Evolutionary conservation across 2,888 invertebrate species (phyloP).

Genomic region (Dioctria rufipes): DNA sequence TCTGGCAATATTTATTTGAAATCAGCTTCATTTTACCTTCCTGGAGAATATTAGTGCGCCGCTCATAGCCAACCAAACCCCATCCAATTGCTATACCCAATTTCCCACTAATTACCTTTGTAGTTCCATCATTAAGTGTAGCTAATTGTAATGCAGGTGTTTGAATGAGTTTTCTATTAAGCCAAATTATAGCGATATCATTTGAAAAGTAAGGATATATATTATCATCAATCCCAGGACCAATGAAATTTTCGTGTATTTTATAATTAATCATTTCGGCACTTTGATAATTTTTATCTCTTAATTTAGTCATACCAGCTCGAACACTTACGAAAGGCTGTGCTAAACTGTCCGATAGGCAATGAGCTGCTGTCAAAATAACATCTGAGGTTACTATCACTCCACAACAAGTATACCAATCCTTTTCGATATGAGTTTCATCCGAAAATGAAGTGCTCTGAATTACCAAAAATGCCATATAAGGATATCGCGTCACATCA

Average conservation of each 20-base stretch:
- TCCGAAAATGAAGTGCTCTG: too few relatives aligned
- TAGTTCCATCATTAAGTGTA: not conserved
- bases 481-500: too few relatives aligned
- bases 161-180: not conserved
- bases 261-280: not conserved
- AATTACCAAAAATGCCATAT: too few relatives aligned
- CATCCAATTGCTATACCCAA: not conserved
- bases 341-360: not conserved
- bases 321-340: not conserved
- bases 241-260: not conserved
- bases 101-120: not conserved
- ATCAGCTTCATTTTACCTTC: not conserved
- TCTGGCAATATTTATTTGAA: not conserved
- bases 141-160: not conserved
- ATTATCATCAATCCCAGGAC: not conserved
- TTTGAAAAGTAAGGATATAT: not conserved
- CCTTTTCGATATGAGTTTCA: too few relatives aligned
- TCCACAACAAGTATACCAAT: too few relatives aligned
- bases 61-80: not conserved
- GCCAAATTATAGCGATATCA: not conserved
- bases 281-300: not conserved
- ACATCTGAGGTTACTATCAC: too few relatives aligned
- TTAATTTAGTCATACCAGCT: not conserved
- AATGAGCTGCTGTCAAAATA: not conserved
- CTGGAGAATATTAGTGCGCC: not conserved